Conservation (phyloP, 2,113 vertebrate genomes). For the Sinocyclocheilus maitianheensis region DNA sequence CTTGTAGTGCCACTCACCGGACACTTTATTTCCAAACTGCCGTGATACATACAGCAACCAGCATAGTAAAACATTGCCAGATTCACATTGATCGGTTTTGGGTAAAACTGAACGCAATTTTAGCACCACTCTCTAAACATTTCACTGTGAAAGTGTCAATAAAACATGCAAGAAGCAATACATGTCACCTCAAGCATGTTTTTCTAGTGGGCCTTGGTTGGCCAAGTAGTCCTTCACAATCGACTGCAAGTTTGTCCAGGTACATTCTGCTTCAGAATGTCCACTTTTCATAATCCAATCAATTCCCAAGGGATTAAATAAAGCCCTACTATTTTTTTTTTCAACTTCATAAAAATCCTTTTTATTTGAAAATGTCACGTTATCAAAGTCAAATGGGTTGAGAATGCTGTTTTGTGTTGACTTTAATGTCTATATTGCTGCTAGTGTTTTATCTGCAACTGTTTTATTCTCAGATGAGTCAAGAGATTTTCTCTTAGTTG, state of each 20-base stretch:
- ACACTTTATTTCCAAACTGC: too few species aligned
- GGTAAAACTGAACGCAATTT: not conserved
- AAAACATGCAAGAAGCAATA: not conserved
- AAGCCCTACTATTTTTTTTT: not conserved
- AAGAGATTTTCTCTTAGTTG: conserved; percentile 63
- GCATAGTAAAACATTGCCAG: too few species aligned
- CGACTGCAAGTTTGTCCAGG: not conserved
- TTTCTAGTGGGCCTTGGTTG: not conserved
- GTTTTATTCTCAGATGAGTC: conserved; percentile 42
- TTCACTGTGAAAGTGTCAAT: not conserved
- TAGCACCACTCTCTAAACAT: not conserved
- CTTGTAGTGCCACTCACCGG: too few species aligned
- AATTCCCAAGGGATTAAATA: conserved; percentile 12
- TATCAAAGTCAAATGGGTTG: conserved; percentile 10
- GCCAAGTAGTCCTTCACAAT: not conserved
- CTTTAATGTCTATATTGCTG: not conserved
- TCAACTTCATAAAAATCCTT: too few species aligned
- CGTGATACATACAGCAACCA: too few species aligned
- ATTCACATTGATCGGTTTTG: not conserved
- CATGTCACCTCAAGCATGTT: not conserved
- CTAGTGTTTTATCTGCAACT: not conserved
- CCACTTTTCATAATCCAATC: not conserved
- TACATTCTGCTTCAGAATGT: not conserved
- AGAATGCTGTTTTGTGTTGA: not conserved
- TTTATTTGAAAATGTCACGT: not conserved